Evolutionary conservation across 2,888 invertebrate genomes (phyloP), one percentile per base, ranked within the genome.

Genomic region (Sesia apiformis): DNA sequence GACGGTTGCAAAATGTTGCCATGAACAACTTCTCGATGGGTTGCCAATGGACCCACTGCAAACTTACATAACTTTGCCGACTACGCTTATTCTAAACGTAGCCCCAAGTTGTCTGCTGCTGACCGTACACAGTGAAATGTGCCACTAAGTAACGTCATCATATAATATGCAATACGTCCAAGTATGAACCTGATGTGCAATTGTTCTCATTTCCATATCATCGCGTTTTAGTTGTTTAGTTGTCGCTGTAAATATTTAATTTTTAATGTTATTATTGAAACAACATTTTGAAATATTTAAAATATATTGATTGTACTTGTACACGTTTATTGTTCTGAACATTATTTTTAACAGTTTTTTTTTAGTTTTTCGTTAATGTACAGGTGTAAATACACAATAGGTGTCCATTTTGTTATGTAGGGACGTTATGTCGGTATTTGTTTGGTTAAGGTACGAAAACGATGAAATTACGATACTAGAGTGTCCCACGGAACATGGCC

Each of bases 131-230:
- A 60, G 51, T 53, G 39, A 49, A 55, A 51, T 62, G 72, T 69
- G 76, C 76, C 76, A 72, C 74, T 66, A 60, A 64, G 64, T 63
- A 61, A 65, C 67, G 73, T 74, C 74, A 71, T 70, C 77, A 70
- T 3, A 66, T 67, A 69, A 68, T 75, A 75, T 74, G 79, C 81
- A 79, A 83, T 81, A 78, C 85, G 87, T 89, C 86, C 86, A 86
- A 75, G 73, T 78, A 74, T 78, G 73, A 84, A 84, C 75, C 74
- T 76, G 67, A 79, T 86, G 88, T 89, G 88, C 88, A 89, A 89
- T 88, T 86, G 75, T 81, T 82, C 76, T 86, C 77, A 83, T 87
- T 87, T 87, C 82, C 85, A 84, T 87, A 81, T 85, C 82, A 78
- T 80, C 78, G 78, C 75, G 78, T 78, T 83, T 82, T 85, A 86